Base-by-base conservation (phyloP, 2,888 invertebrate genomes). In the Synanthedon vespiformis region DNA sequence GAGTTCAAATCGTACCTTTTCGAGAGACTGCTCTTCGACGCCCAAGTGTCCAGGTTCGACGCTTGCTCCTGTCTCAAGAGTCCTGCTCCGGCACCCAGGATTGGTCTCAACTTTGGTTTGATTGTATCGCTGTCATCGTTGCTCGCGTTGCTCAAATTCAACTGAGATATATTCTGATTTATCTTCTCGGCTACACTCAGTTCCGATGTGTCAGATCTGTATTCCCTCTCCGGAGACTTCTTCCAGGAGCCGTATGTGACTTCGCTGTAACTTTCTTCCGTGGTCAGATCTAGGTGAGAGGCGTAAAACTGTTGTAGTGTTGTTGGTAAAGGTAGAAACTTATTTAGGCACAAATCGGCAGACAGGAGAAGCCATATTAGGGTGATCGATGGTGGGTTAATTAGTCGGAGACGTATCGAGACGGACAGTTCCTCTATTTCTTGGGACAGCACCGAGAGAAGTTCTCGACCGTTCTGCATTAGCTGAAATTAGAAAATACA, bases 221-320 rank as follows among this genome's bases (percentile, higher is more conserved):
- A 60, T 1, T 77, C 76, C 6, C 79, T 78, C n/a, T 81, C 80
- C 0, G 77, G 72, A 5, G 66, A 69, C 11, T 80, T 82, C 55
- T 83, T 86, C 87, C 87, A 87, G 0, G 86, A 82, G 0, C 87
- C 87, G 49, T 86, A 87, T 52, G 71, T 74, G 0, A 86, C 85
- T 67, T 87, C 85, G 8, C 77, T 82, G 58, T 72, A 86, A 27
- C 61, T 77, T 0, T 84, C 82, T 1, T 84, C 85, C 0, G 77
- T 68, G 0, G 77, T 74, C 0, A 87, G 41, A 49, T 87, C 85
- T 1, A 87, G 54, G 40, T 87, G 84, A 0, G 82, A 72, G 0
- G 87, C 87, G 57, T 87, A 87, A 72, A 87, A 87, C 53, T 85
- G 85, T 51, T 87, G 87, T 1, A 87, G 50, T 0, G 77, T 77